Base-by-base conservation (phyloP, 2,797 vertebrate species). In the Enteromius trimaculatus region DNA sequence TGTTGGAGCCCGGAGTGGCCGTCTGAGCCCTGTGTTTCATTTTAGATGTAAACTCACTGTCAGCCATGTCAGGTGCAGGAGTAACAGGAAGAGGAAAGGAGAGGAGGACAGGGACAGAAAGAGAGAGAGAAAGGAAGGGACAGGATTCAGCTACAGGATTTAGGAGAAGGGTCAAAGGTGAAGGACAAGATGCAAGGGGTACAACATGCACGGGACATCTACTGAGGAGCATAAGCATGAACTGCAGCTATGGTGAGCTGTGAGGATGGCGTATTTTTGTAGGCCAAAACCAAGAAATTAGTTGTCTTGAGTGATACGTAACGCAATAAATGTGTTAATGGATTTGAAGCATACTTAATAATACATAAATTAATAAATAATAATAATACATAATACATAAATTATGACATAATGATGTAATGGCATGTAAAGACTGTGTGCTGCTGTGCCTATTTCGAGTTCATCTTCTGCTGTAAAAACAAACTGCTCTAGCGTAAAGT, bases 31-130 rank as follows among this genome's bases (percentile, higher is more conserved):
- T 97, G 95, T 91, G 93, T 94, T 95, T 96, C 94, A 96, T 95
- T 96, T 96, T 96, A 93, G 94, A 96, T 84, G 95, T 94, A 96
- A 97, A 96, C 91, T 95, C 95, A 96, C 95, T 96, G 85, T 92
- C 86, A 88, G 79, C 69, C 58, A 85, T 4, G 76, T 37, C 53
- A 76, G 34, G 60, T 6, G 13, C 9, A 55, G 14, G 31, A 64
- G n/a, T 53, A 9, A 69, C 51, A 51, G 70, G 7, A 42, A 62
- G 44, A 71, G 29, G 19, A 6, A 29, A 39, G 26, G 6, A 64
- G 51, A 79, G n/a, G 62, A 87, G 89, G 89, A 86, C 37, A 91
- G 49, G 62, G 81, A 89, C 77, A 91, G 77, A 79, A 9, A 75
- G 87, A 90, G 90, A 79, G 39, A 79, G 44, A 47, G 44, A 13